phyloP scores from a whole-genome alignment of 1,140 invertebrate species.

The Sminthurinus signatus region DNA sequence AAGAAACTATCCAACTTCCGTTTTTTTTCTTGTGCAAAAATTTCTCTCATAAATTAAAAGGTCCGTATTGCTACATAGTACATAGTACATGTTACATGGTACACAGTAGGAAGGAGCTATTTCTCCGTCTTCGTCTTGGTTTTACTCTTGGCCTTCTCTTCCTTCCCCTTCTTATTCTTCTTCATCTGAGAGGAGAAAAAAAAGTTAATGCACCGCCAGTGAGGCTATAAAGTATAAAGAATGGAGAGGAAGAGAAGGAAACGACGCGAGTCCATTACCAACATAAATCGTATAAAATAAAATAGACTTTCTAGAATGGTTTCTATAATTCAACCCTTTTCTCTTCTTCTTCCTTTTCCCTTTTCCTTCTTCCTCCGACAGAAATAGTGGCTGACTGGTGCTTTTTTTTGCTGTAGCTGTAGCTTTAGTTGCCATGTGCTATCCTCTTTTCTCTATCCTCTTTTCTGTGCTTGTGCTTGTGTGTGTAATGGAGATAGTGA shows the following conservation, averaged over 20 bases:
- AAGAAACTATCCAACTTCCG: conserved; percentile 8
- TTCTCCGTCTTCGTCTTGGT: background rate
- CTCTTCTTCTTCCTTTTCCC: background rate
- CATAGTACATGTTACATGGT: too few relatives aligned
- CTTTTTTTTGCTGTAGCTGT: too few relatives aligned
- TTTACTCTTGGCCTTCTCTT: too few relatives aligned
- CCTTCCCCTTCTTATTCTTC: conserved; percentile 5
- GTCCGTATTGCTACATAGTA: background rate
- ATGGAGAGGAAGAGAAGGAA: conserved; percentile 13
- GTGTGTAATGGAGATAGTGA: too few relatives aligned
- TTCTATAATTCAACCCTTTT: conserved; percentile 16
- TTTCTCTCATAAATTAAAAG: conserved; percentile 29
- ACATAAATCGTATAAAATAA: conserved; percentile 18
- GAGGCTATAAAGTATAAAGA: conserved; percentile 9
- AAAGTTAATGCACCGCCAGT: conserved; percentile 27
- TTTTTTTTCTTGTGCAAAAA: conserved; percentile 23
- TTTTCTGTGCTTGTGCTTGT: too few relatives aligned
- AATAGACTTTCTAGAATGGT: conserved; percentile 14
- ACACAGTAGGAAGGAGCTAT: too few relatives aligned
- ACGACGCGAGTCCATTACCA: conserved; percentile 9
- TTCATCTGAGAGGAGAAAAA: conserved; percentile 7
- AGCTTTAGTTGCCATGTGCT: too few relatives aligned
- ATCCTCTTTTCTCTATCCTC: too few relatives aligned
- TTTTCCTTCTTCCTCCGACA: background rate
- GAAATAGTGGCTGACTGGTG: too few relatives aligned